A percentile compares a stretch with the other conserved stretches of the same genome.
Evolutionary conservation across 2,113 vertebrate species (phyloP).

Genomic region (Eulemur rufifrons): DNA sequence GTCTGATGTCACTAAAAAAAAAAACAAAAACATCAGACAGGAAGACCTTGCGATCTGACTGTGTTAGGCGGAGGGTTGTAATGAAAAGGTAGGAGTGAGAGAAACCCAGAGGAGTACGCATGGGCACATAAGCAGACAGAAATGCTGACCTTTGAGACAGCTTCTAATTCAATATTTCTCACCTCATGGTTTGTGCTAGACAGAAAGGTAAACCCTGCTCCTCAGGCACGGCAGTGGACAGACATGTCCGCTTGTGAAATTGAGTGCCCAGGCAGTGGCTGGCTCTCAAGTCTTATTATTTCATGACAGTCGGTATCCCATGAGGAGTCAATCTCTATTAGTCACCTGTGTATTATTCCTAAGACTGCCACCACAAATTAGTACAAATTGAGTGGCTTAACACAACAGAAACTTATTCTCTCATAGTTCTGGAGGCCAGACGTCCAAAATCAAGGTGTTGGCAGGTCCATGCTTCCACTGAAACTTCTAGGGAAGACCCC

Average conservation of each 20-base stretch:
- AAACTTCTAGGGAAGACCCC: background rate
- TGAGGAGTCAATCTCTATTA: background rate
- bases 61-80: background rate
- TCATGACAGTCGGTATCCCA: background rate
- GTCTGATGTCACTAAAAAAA: conserved; percentile 51
- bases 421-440: background rate
- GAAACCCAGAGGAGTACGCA: background rate
- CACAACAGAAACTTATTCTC: background rate
- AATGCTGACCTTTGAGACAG: background rate
- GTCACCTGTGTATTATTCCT: background rate
- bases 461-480: background rate
- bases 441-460: background rate
- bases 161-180: background rate
- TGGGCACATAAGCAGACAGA: background rate
- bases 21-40: conserved; percentile 5
- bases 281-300: background rate
- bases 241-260: background rate
- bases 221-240: background rate
- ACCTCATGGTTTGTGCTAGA: background rate
- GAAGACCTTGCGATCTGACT: background rate
- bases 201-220: background rate
- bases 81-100: background rate
- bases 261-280: background rate
- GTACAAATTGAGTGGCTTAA: background rate
- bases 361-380: background rate